Evolutionary conservation across 2,797 vertebrate genomes (phyloP), one percentile per base, ranked within the genome.

Genomic region (Thunnus albacares): DNA sequence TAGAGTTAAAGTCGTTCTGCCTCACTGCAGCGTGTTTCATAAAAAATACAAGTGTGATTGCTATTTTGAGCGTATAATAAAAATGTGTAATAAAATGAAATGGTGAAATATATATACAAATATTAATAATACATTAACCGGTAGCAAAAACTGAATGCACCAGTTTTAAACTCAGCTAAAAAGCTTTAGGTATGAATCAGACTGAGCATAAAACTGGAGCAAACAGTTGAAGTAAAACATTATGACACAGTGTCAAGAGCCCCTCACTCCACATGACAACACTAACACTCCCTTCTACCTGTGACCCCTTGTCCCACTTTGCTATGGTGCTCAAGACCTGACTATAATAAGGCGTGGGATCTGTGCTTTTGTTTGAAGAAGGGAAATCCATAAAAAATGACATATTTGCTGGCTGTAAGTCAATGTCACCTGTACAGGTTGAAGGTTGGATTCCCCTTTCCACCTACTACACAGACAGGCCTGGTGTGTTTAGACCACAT

Each of bases 351-450:
- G 69, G 45, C 33, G 14, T 10, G 11, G 49, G 57, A 76, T 51
- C 59, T 20, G 18, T 79, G 77, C 30, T 33, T 33, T 33, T 33
- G 30, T 79, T 69, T 68, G 12, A 62, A 76, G 63, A 70, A 8
- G 51, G 55, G 14, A 43, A 67, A 59, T 70, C 52, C 64, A 59
- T 69, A 47, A 67, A 71, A 30, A 79, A 43, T 35, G n/a, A 60
- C 52, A 28, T 52, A 68, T 79, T 79, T 80, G 63, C 61, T 26
- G 55, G 47, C 47, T 52, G 61, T 79, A 83, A 82, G 80, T 82
- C 79, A 77, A 43, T 28, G 33, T 20, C 70, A 85, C 58, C 24
- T 75, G 74, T 14, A 68, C n/a, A 52, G 70, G 71, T 75, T 79
- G 59, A 71, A 77, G 70, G 77, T 60, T 56, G 41, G 47, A 59